Base-by-base conservation (phyloP, 2,797 vertebrate species). In the Leuciscus waleckii region DNA sequence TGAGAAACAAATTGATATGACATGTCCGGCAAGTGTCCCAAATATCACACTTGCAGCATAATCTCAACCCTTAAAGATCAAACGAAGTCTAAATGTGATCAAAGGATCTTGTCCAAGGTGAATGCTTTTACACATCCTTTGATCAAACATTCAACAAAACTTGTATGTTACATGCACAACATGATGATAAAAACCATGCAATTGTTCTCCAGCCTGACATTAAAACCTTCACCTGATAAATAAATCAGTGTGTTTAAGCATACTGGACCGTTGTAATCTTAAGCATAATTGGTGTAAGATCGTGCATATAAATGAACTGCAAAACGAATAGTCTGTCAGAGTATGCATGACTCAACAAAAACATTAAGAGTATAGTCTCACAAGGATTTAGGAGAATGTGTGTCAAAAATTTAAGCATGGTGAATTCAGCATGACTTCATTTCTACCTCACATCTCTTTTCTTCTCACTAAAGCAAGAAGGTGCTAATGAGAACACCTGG, bases 401-500 rank as follows among this genome's bases (percentile, higher is more conserved):
- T 68, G 82, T 83, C 73, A 84, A 46, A 77, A 84, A 32, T n/a
- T 16, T 23, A 63, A 87, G 76, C 26, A 43, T 71, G 54, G 82
- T 82, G 86, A 84, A 84, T 84, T 76, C 82, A 63, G 70, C 26
- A 16, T 69, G 74, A 69, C 75, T 78, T 84, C 1, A 41, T 77
- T 70, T 54, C 41, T 46, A 74, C 82, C 85, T 87, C 65, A 77
- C 63, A 39, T 82, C 67, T 80, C 63, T 68, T 71, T 67, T 69
- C 79, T 69, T 43, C 37, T 83, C 82, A 85, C 73, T 23, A 21
- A 88, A 56, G 82, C 73, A 23, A 85, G 78, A 89, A 70, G 39
- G 82, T 85, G 86, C 85, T 87, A 89, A 90, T 89, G 85, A 91
- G 82, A 88, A 91, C 90, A 91, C 49, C 79, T 90, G 89, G 90